A percentile compares a stretch with the other conserved stretches of the same genome.
Evolutionary conservation across 2,113 vertebrate genomes (phyloP).

Genomic region (Xenopus laevis): DNA sequence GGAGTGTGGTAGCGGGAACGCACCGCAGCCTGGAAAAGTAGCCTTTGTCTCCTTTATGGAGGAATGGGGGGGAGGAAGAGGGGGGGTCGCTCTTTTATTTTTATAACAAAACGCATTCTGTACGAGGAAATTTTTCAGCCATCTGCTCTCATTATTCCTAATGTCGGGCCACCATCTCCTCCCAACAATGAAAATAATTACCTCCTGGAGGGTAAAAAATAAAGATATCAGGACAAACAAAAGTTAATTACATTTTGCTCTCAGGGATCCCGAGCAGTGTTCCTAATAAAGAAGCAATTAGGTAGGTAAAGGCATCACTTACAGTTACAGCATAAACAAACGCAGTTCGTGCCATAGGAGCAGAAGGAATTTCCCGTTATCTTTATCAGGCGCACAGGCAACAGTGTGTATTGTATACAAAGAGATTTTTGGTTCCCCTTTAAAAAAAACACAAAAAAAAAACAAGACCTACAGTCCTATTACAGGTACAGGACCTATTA

Average conservation of each 20-base stretch:
- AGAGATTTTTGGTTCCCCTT: too few species aligned
- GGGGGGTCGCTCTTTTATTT: slow-evolving; percentile 49
- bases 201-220: slow-evolving; percentile 63
- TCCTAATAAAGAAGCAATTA: slow-evolving; percentile 65
- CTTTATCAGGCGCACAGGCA: background rate
- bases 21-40: slow-evolving; percentile 59
- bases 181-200: slow-evolving; percentile 70
- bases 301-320: slow-evolving; percentile 57
- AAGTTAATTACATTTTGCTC: slow-evolving; percentile 70
- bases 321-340: slow-evolving; percentile 56
- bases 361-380: background rate
- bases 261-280: slow-evolving; percentile 58
- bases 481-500: too few species aligned
- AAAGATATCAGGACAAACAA: slow-evolving; percentile 65
- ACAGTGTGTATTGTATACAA: too few species aligned
- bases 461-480: too few species aligned
- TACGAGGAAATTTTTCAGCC: slow-evolving; percentile 47
- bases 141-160: slow-evolving; percentile 71
- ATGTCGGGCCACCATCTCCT: slow-evolving; percentile 66
- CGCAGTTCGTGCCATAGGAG: slow-evolving; percentile 42
- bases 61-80: slow-evolving; percentile 42
- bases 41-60: slow-evolving; percentile 55
- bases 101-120: slow-evolving; percentile 29
- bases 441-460: too few species aligned
- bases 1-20: slow-evolving; percentile 58